A percentile compares a stretch with the other conserved stretches of the same genome.
These are phyloP conservation scores for Carassius carassius DNA, from an alignment of 2,113 vertebrate species.

Conservation along the genomic window DNA sequence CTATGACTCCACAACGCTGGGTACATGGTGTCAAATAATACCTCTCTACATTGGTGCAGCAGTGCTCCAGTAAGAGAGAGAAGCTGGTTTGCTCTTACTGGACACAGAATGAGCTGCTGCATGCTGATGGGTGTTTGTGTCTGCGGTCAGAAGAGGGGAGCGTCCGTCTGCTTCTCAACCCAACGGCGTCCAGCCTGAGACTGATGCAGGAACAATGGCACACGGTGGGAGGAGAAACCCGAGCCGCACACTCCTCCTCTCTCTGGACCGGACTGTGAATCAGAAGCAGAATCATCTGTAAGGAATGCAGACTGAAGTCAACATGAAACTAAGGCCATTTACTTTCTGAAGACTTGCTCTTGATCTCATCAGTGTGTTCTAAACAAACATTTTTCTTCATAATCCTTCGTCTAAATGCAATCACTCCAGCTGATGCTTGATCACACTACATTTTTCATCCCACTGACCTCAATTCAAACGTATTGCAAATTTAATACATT, in stretches of 20 bases:
- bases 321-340: not conserved
- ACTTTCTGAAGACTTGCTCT: not conserved
- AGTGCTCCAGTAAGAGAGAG: too few relatives aligned
- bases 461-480: not conserved
- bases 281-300: not conserved
- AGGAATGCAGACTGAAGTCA: conserved; percentile 7
- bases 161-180: not conserved
- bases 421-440: too few relatives aligned
- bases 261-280: not conserved
- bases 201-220: not conserved
- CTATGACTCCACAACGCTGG: too few relatives aligned
- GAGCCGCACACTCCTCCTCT: not conserved
- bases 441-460: not conserved
- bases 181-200: not conserved
- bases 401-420: too few relatives aligned
- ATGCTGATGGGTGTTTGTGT: too few relatives aligned
- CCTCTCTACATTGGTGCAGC: too few relatives aligned
- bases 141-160: not conserved
- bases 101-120: too few relatives aligned
- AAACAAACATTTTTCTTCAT: too few relatives aligned
- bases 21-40: too few relatives aligned
- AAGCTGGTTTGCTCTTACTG: too few relatives aligned
- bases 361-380: not conserved
- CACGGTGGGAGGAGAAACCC: not conserved
- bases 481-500: too few relatives aligned